Percentiles rank a stretch among this genome's conserved stretches.
Evolutionary conservation across 2,113 vertebrate species (phyloP).

Genomic region (Thunnus thynnus): DNA sequence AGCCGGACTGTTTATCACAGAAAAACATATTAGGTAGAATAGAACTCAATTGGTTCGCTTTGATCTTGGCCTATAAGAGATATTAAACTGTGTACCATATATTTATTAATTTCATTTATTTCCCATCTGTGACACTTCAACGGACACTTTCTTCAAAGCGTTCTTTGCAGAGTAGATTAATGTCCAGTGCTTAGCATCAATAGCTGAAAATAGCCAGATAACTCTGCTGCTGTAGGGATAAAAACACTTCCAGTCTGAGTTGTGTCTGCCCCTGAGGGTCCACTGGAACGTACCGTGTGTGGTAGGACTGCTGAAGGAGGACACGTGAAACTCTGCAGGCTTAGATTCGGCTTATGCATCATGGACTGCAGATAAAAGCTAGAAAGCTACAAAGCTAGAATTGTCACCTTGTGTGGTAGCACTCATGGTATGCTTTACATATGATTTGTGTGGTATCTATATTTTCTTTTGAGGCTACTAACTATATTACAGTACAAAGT

Average conservation of each 20-base stretch:
- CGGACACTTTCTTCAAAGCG: slow-evolving; percentile 78
- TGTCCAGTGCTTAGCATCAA: slow-evolving; percentile 77
- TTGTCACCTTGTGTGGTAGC: background rate
- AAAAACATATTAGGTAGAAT: slow-evolving; percentile 82
- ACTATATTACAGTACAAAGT: no score
- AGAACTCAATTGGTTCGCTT: slow-evolving; percentile 79
- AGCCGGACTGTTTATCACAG: slow-evolving; percentile 81
- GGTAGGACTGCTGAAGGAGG: slow-evolving; percentile 25
- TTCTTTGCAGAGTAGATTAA: slow-evolving; percentile 76
- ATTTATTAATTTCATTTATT: slow-evolving; percentile 78
- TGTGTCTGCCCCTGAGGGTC: slow-evolving; percentile 28
- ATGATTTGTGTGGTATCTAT: background rate
- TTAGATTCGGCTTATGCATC: slow-evolving; percentile 49
- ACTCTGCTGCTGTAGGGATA: slow-evolving; percentile 64
- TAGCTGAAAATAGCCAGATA: slow-evolving; percentile 76
- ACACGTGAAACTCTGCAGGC: slow-evolving; percentile 21
- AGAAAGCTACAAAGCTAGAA: background rate
- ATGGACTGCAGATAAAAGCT: slow-evolving; percentile 28
- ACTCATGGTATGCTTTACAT: background rate
- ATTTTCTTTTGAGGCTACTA: background rate
- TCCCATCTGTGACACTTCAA: slow-evolving; percentile 75
- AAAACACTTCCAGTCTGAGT: slow-evolving; percentile 60
- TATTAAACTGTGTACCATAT: slow-evolving; percentile 77
- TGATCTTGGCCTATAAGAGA: slow-evolving; percentile 77
- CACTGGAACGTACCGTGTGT: slow-evolving; percentile 21